phyloP scores from a whole-genome alignment of 1,140 invertebrate genomes.

The Drosophila prosaltans region DNA sequence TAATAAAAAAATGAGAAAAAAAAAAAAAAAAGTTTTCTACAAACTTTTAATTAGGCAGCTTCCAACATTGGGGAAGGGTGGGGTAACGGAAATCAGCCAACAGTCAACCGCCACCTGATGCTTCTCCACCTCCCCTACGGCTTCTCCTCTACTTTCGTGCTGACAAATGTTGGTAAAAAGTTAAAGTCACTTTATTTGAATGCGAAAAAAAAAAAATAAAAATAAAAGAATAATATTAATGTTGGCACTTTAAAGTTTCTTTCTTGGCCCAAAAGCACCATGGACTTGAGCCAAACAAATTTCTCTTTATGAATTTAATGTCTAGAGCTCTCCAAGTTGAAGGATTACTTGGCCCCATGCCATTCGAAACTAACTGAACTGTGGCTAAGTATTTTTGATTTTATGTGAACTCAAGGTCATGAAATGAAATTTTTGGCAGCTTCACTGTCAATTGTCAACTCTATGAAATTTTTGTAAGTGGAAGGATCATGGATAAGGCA shows the following conservation, averaged over 20 bases:
- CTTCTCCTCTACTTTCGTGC: too few relatives aligned
- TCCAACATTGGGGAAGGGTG: slow-evolving; percentile 29
- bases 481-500: neutral
- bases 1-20: slow-evolving; percentile 16
- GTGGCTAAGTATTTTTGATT: slow-evolving; percentile 4
- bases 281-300: too few relatives aligned
- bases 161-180: slow-evolving; percentile 3
- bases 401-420: neutral
- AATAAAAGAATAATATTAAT: slow-evolving; percentile 3
- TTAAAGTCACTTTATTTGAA: neutral
- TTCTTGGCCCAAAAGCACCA: neutral
- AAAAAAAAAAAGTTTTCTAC: slow-evolving; percentile 46
- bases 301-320: too few relatives aligned
- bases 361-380: neutral
- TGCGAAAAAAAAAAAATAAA: neutral
- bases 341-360: neutral
- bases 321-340: too few relatives aligned
- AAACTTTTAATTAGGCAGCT: slow-evolving; percentile 73
- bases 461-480: neutral
- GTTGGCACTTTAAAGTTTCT: slow-evolving; percentile 11
- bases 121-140: neutral
- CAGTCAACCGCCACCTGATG: slow-evolving; percentile 22
- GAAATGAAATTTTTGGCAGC: neutral
- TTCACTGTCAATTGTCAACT: neutral
- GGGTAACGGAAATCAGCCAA: slow-evolving; percentile 10